Evolutionary conservation across 2,888 invertebrate genomes (phyloP).

Genomic region (Acanthosepion esculentum): DNA sequence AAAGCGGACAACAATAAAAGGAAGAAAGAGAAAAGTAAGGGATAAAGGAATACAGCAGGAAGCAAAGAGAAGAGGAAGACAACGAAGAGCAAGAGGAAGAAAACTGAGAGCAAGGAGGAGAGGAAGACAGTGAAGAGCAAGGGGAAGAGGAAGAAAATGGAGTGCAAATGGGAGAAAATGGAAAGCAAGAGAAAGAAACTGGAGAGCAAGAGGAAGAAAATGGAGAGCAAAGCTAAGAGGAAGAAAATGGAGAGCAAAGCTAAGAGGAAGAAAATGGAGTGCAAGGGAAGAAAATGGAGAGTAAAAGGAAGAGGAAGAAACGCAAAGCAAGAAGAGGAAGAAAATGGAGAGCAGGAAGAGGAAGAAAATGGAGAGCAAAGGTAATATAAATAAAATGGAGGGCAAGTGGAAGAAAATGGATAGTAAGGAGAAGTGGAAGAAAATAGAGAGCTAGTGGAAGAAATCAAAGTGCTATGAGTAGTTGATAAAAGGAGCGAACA

Average conservation of each 20-base stretch:
- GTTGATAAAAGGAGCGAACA: background rate
- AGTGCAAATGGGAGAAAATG: background rate
- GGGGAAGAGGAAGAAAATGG: background rate
- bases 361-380: too few species aligned
- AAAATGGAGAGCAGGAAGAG: too few species aligned
- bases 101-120: rapidly evolving
- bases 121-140: background rate
- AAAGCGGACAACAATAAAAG: background rate
- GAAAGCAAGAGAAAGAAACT: background rate
- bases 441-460: background rate
- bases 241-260: background rate
- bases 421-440: too few species aligned
- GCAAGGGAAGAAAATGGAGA: too few species aligned
- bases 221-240: too few species aligned
- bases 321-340: rapidly evolving
- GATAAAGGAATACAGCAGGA: background rate
- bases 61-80: background rate
- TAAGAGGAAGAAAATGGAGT: background rate
- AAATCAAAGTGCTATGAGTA: background rate
- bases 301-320: too few species aligned
- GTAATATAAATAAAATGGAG: too few species aligned
- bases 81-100: background rate
- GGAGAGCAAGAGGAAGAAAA: background rate
- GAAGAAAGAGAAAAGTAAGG: too few species aligned
- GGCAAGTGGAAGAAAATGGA: too few species aligned